Evolutionary conservation across 2,888 invertebrate species (phyloP), one percentile per base, ranked within the genome.

Genomic region (Torymus texanus): DNA sequence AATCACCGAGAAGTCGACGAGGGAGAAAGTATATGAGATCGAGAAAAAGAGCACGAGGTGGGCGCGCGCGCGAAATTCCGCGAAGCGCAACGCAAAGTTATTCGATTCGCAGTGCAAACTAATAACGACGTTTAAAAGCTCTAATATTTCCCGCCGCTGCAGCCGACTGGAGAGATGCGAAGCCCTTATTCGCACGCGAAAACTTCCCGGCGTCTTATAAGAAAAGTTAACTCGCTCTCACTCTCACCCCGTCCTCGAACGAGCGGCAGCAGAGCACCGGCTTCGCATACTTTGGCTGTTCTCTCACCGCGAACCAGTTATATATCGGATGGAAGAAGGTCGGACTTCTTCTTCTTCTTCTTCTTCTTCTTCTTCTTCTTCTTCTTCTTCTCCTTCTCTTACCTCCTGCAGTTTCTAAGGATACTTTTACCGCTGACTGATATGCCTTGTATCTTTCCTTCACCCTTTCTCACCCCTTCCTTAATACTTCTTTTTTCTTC

Each of bases 161-260:
- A 81, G 66, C 8, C 41, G 41, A 80, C 82, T 84, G 81, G 77
- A 73, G 80, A 75, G 81, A 82, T 77, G 78, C 80, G 84, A 84
- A 83, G 82, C 85, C 85, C 75, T 78, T 78, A 71, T 86, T 86
- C 86, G 85, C 86, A 85, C 87, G 86, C 85, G 85, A 84, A 88
- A 88, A 88, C 86, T 88, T 87, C 87, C 86, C 85, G 86, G 86
- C 85, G 86, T 88, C 88, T 88, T 86, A 88, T 88, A 88, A 88
- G 87, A 88, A 88, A 89, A 89, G 88, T 88, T 88, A 88, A 85
- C 84, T 84, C 84, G 84, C 72, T 21, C 65, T 83, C 84, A 83
- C 83, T 82, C 85, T 84, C 78, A 78, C 76, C 71, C 41, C 41
- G 8, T 41, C 41, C 41, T 41, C 41, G 41, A 41, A 8, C 41